Evolutionary conservation across 2,113 vertebrate genomes (phyloP), one percentile per base, ranked within the genome.

Genomic region (Chitala chitala): DNA sequence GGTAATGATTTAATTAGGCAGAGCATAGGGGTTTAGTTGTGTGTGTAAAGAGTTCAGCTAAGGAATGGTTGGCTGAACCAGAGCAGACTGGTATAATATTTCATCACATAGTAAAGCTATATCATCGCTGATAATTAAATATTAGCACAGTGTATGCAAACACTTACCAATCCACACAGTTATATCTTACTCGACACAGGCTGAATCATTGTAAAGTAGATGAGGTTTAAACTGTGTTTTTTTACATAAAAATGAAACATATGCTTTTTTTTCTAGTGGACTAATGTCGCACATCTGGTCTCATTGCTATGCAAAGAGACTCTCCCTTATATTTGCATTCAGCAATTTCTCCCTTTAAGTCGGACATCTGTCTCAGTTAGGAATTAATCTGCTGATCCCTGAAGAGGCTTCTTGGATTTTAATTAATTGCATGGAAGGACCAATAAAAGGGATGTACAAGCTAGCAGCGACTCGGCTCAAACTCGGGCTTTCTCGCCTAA

Each of bases 241-340:
- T 75, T 50, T 29, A 70, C 72, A 75, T 75, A 84, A 75, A 77
- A 75, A 72, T 76, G 74, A 78, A 76, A 82, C 33, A 31, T 61
- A 31, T 72, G 77, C 80, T 81, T 82, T 76, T 80, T 81, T 81
- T 63, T 83, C 72, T 81, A 44, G 72, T 84, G 78, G 81, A 77
- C 70, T 79, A 78, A 55, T 78, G 74, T 85, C 78, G 80, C 83
- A 85, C 83, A 85, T 87, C 44, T 73, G 83, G 78, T 77, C 86
- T 90, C 82, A 90, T 91, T 89, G 81, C 81, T 88, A 88, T 90
- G 86, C 88, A 89, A 84, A 83, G 82, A 88, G 88, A 84, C 55
- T 36, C 82, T 77, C 84, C 81, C 84, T 87, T 85, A 87, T 82
- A 86, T 88, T 88, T 86, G 82, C 87, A 91, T 88, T 82, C 75